Percentiles rank a stretch among this genome's conserved stretches.
Evolutionary conservation across 2,113 vertebrate genomes (phyloP).

Genomic region (Tragelaphus strepsiceros): DNA sequence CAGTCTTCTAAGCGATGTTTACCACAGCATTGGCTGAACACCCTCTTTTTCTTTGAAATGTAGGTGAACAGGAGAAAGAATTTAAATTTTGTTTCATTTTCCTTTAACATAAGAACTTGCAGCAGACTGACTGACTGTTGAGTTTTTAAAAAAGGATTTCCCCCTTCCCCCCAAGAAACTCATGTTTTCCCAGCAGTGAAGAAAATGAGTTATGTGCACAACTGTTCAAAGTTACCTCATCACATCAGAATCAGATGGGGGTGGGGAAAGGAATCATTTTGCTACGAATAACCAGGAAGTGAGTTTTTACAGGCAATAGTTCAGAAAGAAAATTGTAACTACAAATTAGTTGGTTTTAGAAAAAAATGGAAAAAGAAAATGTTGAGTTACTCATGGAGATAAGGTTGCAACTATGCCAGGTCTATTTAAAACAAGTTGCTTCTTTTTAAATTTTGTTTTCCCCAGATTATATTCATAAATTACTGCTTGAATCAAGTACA

Average conservation of each 20-base stretch:
- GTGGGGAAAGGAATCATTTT: conserved; percentile 46
- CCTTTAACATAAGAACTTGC: conserved; percentile 24
- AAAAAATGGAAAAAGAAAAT: conserved; percentile 49
- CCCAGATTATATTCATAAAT: background rate
- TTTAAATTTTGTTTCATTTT: conserved; percentile 9
- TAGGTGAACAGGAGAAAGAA: background rate
- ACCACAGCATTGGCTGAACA: background rate
- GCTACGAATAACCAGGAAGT: conserved; percentile 58
- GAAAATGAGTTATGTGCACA: conserved; percentile 71
- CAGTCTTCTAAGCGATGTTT: background rate
- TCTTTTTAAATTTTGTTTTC: conserved; percentile 30
- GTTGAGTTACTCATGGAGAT: background rate
- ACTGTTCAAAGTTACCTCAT: conserved; percentile 68
- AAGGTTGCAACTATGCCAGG: conserved; percentile 19
- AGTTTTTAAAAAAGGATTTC: background rate
- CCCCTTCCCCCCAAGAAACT: background rate
- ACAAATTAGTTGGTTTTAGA: conserved; percentile 46
- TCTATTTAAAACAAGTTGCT: conserved; percentile 39
- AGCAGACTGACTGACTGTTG: background rate
- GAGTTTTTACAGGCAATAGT: conserved; percentile 30
- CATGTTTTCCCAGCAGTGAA: conserved; percentile 63
- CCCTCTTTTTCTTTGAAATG: background rate
- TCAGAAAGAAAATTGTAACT: conserved; percentile 39
- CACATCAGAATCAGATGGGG: conserved; percentile 55
- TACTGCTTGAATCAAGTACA: conserved; percentile 39